Evolutionary conservation across 2,888 invertebrate genomes (phyloP).

Genomic region (Noctuana brunneofusca): DNA sequence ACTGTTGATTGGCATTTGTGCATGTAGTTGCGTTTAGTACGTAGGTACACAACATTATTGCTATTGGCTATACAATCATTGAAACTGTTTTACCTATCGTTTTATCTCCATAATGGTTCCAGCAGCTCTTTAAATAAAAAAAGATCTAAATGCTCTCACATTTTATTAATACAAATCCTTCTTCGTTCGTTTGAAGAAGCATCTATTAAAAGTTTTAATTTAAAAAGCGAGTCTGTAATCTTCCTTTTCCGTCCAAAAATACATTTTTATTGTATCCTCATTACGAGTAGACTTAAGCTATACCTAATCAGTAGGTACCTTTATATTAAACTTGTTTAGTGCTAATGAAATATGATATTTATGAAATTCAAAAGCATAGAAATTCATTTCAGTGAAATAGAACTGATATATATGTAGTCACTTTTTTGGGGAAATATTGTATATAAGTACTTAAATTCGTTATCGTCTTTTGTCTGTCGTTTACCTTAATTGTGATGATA

Average conservation of each 20-base stretch:
- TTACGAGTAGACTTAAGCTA: no score
- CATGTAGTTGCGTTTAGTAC: conserved; percentile 46
- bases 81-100: conserved; percentile 10
- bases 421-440: background rate
- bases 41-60: conserved; percentile 23
- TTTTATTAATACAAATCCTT: background rate
- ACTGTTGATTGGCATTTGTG: conserved; percentile 75
- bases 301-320: no score
- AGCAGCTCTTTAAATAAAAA: background rate
- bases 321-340: no score
- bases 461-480: background rate
- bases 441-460: no score
- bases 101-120: background rate
- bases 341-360: no score
- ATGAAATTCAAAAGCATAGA: no score
- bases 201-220: no score
- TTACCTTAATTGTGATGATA: background rate
- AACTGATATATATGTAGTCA: background rate
- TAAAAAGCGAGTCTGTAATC: no score
- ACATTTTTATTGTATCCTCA: no score
- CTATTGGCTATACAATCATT: conserved; percentile 27
- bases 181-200: background rate
- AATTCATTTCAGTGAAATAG: no score
- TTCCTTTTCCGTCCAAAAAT: no score
- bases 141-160: no score